Percentiles rank a stretch among this genome's conserved stretches.
phyloP scores from a whole-genome alignment of 2,888 invertebrate species.

The Tetramorium bicarinatum region DNA sequence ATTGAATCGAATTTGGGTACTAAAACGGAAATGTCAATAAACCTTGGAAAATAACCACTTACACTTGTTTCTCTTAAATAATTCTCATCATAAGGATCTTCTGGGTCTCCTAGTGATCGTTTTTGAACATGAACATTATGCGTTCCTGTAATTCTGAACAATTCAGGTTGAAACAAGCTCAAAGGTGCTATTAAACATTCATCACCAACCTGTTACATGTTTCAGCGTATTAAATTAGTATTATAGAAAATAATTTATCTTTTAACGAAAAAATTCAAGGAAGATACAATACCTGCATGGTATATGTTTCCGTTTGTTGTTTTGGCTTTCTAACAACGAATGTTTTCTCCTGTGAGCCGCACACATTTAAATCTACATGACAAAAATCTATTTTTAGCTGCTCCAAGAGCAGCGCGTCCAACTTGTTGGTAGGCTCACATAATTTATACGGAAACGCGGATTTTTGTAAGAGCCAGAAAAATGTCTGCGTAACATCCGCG shows the following conservation, averaged over 20 bases:
- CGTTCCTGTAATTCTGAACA: conserved; percentile 94
- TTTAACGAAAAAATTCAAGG: conserved; percentile 10
- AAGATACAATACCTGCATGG: conserved; percentile 88
- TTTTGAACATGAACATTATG: conserved; percentile 92
- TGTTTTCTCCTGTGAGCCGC: conserved; percentile 94
- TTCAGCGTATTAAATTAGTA: conserved; percentile 10
- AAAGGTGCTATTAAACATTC: conserved; percentile 97
- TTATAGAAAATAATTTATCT: conserved; percentile 23
- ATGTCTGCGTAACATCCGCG: conserved; percentile 95
- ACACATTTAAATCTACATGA: conserved; percentile 95
- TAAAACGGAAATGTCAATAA: not conserved
- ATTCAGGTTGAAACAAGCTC: conserved; percentile 95
- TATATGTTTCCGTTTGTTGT: conserved; percentile 90
- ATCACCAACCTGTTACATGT: conserved; percentile 91
- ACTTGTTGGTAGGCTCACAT: conserved; percentile 91
- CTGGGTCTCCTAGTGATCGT: conserved; percentile 92
- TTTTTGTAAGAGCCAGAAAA: conserved; percentile 95
- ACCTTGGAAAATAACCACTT: conserved; percentile 69
- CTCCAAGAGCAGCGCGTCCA: conserved; percentile 93
- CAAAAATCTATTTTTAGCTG: conserved; percentile 96
- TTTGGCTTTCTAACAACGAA: conserved; percentile 92
- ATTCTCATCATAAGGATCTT: conserved; percentile 97
- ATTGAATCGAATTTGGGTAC: not conserved
- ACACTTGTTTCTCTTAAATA: conserved; percentile 96
- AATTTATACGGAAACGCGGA: conserved; percentile 96